phyloP scores from a whole-genome alignment of 2,113 vertebrate species.

The Lagenorhynchus albirostris region DNA sequence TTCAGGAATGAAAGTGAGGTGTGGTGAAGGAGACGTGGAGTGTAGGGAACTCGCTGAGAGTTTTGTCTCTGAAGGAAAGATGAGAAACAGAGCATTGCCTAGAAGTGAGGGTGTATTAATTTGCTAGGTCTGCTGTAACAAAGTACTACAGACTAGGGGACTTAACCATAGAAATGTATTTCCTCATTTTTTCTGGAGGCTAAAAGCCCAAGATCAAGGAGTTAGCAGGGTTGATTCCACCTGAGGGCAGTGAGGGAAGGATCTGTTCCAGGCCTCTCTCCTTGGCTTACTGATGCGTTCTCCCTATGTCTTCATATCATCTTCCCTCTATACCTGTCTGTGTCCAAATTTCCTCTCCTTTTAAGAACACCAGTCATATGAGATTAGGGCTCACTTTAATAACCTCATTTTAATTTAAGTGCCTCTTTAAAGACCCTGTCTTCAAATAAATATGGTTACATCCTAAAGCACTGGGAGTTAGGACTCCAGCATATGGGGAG shows the following conservation, averaged over 20 bases:
- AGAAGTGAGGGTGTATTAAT: neutral
- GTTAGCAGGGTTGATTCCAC: neutral
- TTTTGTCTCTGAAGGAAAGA: neutral
- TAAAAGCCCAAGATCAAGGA: neutral
- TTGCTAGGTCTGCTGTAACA: neutral
- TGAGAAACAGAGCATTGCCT: neutral
- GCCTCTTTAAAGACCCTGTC: neutral
- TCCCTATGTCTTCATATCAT: neutral
- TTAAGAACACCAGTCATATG: neutral
- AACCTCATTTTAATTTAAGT: neutral
- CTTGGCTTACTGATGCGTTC: neutral
- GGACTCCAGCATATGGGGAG: neutral
- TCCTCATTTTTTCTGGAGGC: neutral
- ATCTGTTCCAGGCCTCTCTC: neutral
- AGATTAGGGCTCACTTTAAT: neutral
- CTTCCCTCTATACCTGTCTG: neutral
- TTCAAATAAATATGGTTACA: neutral
- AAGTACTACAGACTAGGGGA: neutral
- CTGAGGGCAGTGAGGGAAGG: neutral
- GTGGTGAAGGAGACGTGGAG: neutral
- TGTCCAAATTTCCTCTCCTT: neutral
- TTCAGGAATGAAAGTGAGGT: neutral
- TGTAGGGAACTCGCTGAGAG: neutral
- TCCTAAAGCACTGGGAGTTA: neutral
- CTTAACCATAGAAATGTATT: neutral